Evolutionary conservation across 2,888 invertebrate species (phyloP), one percentile per base, ranked within the genome.

Genomic region (Suillia variegata): DNA sequence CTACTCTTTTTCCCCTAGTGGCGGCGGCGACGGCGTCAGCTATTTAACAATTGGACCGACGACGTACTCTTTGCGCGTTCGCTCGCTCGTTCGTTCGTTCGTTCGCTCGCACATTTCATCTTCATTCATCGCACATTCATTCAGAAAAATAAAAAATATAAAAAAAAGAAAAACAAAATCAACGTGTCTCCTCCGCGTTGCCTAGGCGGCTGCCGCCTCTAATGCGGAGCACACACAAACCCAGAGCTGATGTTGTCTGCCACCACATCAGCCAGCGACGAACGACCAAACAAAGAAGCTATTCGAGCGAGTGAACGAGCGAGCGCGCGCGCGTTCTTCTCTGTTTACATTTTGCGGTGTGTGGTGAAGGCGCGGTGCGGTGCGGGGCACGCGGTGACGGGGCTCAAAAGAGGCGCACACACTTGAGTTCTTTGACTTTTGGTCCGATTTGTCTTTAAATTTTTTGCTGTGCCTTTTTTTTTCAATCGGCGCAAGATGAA

Each of bases 361-460:
- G n/a, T n/a, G n/a, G n/a, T n/a, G n/a, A n/a, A n/a, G n/a, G n/a
- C n/a, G n/a, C n/a, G n/a, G n/a, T n/a, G n/a, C n/a, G n/a, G n/a
- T n/a, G n/a, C n/a, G n/a, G n/a, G n/a, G n/a, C n/a, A n/a, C n/a
- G n/a, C n/a, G n/a, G n/a, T n/a, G n/a, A n/a, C n/a, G n/a, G n/a
- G n/a, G n/a, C n/a, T n/a, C n/a, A n/a, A n/a, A n/a, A n/a, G 50
- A 34, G 24, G 58, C 38, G n/a, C n/a, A n/a, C n/a, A n/a, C 57
- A n/a, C 54, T 60, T 58, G 69, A 75, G 73, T 75, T 74, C 76
- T 70, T 74, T 74, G 76, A 74, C 73, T 75, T 74, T 58, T 58
- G 38, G 52, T 47, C 24, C 13, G 34, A 49, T 50, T 42, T 47
- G n/a, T 48, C 52, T 22, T 66, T 65, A n/a, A n/a, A n/a, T 57